Conservation (phyloP, 2,797 vertebrate species). For the Hemibagrus guttatus region DNA sequence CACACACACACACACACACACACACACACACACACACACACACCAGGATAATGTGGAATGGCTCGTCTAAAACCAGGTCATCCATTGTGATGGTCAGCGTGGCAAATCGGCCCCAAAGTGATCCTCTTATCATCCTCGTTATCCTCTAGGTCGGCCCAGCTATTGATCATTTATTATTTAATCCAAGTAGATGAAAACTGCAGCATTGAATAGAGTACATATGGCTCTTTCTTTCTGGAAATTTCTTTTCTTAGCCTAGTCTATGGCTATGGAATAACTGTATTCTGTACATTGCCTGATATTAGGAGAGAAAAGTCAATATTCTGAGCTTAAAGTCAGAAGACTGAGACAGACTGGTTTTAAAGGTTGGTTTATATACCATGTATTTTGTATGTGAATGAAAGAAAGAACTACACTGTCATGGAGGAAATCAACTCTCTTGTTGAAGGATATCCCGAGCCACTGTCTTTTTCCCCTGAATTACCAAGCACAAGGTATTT, state of each 20-base stretch:
- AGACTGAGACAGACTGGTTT: background rate
- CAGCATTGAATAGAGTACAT: background rate
- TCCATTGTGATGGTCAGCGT: background rate
- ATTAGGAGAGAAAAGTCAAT: background rate
- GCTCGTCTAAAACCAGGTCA: background rate
- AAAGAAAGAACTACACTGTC: background rate
- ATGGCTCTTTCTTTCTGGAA: background rate
- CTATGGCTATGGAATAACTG: background rate
- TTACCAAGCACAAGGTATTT: no score
- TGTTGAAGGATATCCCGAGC: no score
- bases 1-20: background rate
- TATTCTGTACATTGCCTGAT: background rate
- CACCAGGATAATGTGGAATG: background rate
- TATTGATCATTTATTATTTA: background rate
- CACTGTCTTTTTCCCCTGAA: background rate
- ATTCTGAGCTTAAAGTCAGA: background rate
- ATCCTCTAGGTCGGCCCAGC: background rate
- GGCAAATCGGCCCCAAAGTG: background rate
- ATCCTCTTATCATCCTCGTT: background rate
- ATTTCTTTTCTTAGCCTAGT: background rate
- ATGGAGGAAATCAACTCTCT: background rate
- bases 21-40: background rate
- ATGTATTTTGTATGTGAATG: background rate
- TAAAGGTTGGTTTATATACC: background rate
- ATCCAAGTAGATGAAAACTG: background rate